Evolutionary conservation across 2,797 vertebrate genomes (phyloP), one percentile per base, ranked within the genome.

Genomic region (Urophycis tenuis): DNA sequence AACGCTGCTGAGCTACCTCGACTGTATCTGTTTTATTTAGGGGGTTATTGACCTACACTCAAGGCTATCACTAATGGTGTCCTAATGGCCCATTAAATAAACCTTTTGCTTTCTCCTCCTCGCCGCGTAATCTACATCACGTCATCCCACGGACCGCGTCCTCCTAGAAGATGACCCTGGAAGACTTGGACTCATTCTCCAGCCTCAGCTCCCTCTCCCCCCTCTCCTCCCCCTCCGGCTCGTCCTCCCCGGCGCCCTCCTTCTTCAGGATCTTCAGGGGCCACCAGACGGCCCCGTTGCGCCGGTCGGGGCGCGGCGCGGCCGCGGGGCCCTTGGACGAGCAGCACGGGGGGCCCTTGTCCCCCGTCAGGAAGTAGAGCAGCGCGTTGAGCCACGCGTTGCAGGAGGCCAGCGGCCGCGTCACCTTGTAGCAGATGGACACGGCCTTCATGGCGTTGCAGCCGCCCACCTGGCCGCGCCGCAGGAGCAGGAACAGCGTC

Each of bases 381-480:
- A 95, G 88, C 0, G 94, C 94, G 5, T 95, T 95, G 77, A 95
- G 92, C 92, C 93, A 95, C 74, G 94, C 93, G 8, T 95, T 95
- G 84, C 94, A 94, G 53, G 94, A 94, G 5, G 94, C 94, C 76
- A 95, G 85, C 0, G 94, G 94, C 53, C 94, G 85, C 10, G 94
- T 95, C 74, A 95, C 93, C 85, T 95, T 95, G 84, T 95, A 94
- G 88, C 94, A 95, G 80, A 95, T 93, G 69, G 94, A 94, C 73
- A 95, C 90, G 29, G 91, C 81, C 81, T 90, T 88, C 88, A 94
- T 93, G 69, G 91, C 89, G 3, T 88, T 84, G 77, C 94, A 95
- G 78, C 88, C 80, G 0, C 91, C 90, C 0, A 85, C 80, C 72
- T 90, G 85, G 9, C 90, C 87, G 5, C 91, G 86, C 81, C 92